Conservation (phyloP, 1,140 invertebrate genomes). For the Drosophila lini region DNA sequence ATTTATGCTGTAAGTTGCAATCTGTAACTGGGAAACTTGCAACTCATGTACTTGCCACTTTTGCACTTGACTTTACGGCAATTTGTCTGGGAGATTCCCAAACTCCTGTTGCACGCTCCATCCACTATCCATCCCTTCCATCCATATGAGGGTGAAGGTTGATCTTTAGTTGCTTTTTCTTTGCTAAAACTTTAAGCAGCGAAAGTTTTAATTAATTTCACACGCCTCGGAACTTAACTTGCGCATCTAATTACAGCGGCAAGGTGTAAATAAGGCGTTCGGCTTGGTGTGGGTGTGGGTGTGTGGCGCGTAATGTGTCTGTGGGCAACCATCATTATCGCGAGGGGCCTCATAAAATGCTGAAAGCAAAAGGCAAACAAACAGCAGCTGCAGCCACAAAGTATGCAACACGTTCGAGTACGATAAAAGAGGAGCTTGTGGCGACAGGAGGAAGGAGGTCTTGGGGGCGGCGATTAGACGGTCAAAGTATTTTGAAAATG, state of each 20-base stretch:
- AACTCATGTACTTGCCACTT: conserved; percentile 56
- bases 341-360: conserved; percentile 53
- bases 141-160: conserved; percentile 54
- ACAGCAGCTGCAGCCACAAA: conserved; percentile 69
- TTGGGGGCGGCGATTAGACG: conserved; percentile 1
- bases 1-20: conserved; percentile 75
- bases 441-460: not conserved
- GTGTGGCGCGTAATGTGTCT: conserved; percentile 63
- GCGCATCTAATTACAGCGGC: conserved; percentile 73
- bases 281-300: not conserved
- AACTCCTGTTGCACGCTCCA: conserved; percentile 36
- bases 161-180: conserved; percentile 24
- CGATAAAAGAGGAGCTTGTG: conserved; percentile 9
- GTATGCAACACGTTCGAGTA: conserved; percentile 72
- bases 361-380: conserved; percentile 63
- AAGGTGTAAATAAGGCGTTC: conserved; percentile 48
- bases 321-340: conserved; percentile 75
- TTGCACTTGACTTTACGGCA: conserved; percentile 67
- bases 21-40: conserved; percentile 47
- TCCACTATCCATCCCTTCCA: not conserved
- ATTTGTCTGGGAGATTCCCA: conserved; percentile 30
- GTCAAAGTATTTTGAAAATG: conserved; percentile 11
- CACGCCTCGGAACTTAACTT: conserved; percentile 58
- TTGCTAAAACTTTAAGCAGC: conserved; percentile 56
- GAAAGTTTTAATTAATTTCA: conserved; percentile 82